Evolutionary conservation across 1,140 invertebrate species (phyloP).

Genomic region (Drosophila micromelanica): DNA sequence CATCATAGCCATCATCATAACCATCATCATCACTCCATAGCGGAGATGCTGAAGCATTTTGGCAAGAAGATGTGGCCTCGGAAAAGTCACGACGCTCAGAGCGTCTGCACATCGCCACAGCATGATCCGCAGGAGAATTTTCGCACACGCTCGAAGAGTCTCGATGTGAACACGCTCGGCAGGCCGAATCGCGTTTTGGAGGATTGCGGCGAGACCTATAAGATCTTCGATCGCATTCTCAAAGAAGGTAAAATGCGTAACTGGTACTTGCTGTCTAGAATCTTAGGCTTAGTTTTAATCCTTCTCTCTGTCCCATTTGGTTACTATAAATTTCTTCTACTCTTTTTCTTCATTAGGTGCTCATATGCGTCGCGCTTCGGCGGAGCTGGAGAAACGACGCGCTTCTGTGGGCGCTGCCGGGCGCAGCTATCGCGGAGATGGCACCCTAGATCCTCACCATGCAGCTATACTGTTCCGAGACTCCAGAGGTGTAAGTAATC

Average conservation of each 20-base stretch:
- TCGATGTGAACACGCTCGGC: constrained; percentile 88
- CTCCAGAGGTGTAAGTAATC: constrained; percentile 93
- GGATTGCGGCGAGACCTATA: constrained; percentile 92
- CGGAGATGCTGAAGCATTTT: constrained; percentile 90
- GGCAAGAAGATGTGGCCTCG: constrained; percentile 88
- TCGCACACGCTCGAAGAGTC: constrained; percentile 90
- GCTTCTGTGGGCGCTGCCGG: constrained; percentile 89
- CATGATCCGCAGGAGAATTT: constrained; percentile 87
- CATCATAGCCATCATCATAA: constrained; percentile 85
- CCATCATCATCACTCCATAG: constrained; percentile 88
- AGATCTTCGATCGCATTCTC: constrained; percentile 91
- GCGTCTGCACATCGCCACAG: constrained; percentile 84
- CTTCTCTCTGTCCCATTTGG: neutral
- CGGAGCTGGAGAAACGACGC: constrained; percentile 90
- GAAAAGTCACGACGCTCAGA: constrained; percentile 85
- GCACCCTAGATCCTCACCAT: constrained; percentile 91
- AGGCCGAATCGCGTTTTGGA: constrained; percentile 85
- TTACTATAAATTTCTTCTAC: neutral
- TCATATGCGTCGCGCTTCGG: constrained; percentile 89
- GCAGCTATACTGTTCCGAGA: constrained; percentile 95
- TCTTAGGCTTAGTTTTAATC: neutral
- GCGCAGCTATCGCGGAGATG: constrained; percentile 82
- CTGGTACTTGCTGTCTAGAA: constrained; percentile 71
- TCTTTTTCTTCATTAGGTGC: constrained; percentile 86
- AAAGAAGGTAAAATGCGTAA: constrained; percentile 89